Evolutionary conservation across 2,888 invertebrate species (phyloP).

Genomic region (Ectemnius continuus): DNA sequence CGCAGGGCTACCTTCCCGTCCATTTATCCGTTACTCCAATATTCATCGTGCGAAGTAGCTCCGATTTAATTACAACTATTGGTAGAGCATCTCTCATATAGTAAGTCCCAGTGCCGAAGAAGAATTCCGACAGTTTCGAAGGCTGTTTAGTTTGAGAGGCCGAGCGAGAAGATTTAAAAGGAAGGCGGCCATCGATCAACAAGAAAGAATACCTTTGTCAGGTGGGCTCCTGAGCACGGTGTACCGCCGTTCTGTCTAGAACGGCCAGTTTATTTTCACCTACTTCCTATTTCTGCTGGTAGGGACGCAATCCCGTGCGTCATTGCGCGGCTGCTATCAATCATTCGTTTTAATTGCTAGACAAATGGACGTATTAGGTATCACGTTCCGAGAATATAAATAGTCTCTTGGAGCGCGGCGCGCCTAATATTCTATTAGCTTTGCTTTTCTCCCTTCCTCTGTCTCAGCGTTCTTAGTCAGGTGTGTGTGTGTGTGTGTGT

Average conservation of each 20-base stretch:
- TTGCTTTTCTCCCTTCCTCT: conserved; percentile 9
- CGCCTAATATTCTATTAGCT: conserved; percentile 67
- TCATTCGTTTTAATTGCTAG: conserved; percentile 71
- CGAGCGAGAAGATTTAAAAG: conserved; percentile 2
- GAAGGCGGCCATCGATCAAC: background rate
- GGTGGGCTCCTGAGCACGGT: conserved; percentile 2
- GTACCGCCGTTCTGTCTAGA: conserved; percentile 11
- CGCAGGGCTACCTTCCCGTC: background rate
- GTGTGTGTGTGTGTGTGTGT: too few species aligned
- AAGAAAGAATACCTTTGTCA: conserved; percentile 10
- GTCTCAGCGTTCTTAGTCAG: too few species aligned
- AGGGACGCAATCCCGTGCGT: conserved; percentile 49
- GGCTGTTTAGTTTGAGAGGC: conserved; percentile 19
- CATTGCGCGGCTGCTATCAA: conserved; percentile 63
- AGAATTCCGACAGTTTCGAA: background rate
- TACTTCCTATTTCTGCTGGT: conserved; percentile 37
- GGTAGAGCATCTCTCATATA: background rate
- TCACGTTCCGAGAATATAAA: conserved; percentile 60
- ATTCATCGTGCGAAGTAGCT: background rate
- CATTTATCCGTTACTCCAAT: background rate
- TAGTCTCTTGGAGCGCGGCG: conserved; percentile 40
- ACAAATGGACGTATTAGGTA: conserved; percentile 69
- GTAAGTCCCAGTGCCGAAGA: background rate
- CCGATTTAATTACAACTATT: background rate
- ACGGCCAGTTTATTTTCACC: conserved; percentile 46